Percentiles rank a stretch among this genome's conserved stretches.
phyloP scores from a whole-genome alignment of 2,797 vertebrate genomes.

The Rhabdophis nuchalis region DNA sequence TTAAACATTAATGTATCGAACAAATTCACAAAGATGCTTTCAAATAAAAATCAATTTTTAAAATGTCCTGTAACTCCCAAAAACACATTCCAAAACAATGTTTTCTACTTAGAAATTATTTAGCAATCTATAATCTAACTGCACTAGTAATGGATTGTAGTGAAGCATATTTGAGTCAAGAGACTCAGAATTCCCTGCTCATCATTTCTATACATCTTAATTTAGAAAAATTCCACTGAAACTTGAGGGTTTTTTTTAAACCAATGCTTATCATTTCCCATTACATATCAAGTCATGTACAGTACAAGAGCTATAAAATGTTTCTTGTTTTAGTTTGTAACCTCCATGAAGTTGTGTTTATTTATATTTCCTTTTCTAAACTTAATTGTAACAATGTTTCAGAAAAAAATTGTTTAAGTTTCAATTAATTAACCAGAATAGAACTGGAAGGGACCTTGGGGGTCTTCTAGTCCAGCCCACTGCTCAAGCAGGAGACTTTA shows the following conservation, averaged over 20 bases:
- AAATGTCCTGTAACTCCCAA: neutral
- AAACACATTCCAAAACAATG: neutral
- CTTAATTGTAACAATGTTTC: neutral
- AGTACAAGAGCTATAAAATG: neutral
- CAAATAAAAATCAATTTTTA: neutral
- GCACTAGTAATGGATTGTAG: neutral
- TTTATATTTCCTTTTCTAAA: neutral
- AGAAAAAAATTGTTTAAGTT: too few species aligned
- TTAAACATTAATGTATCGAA: neutral
- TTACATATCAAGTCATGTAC: neutral
- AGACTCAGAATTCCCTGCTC: slow-evolving; percentile 3
- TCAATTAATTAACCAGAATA: neutral
- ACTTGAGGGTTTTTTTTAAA: neutral
- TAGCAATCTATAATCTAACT: neutral
- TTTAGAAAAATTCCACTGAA: neutral
- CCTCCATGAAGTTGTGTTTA: neutral
- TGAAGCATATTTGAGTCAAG: neutral
- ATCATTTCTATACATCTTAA: neutral
- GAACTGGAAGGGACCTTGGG: too few species aligned
- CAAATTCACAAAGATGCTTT: neutral
- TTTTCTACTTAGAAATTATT: neutral
- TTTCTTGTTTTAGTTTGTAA: neutral
- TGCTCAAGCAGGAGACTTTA: too few species aligned
- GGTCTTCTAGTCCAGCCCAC: too few species aligned
- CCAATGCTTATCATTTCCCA: neutral